Base-by-base conservation (phyloP, 2,888 invertebrate genomes). In the Clitarchus hookeri region DNA sequence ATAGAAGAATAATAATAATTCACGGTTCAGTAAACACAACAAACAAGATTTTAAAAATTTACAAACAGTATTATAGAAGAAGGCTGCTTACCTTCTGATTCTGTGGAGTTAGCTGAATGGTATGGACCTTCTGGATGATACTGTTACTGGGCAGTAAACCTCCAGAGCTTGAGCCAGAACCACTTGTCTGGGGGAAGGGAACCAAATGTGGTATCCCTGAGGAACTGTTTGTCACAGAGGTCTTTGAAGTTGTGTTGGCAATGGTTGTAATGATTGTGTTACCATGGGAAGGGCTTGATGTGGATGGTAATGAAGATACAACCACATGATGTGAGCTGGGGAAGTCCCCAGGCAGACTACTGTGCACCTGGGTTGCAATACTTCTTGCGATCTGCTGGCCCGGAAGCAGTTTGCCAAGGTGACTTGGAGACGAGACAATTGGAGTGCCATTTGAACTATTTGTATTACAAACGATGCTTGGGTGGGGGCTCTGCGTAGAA, bases 91-190 rank as follows among this genome's bases (percentile, higher is more conserved):
- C 92, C 90, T 94, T 94, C 90, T 96, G 96, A 89, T 95, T 96
- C 89, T 95, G 95, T 19, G 95, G 94, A 25, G 95, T 95, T 84
- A 96, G 91, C 89, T 96, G 95, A 88, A 96, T 95, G 16, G 95
- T 95, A 90, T 95, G 95, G 85, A 95, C 94, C 87, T 94, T 92
- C 87, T 95, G 94, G 26, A 92, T 86, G 90, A 91, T 89, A 91
- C 90, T 90, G 90, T 91, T 65, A 27, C 87, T 27, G 44, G 82
- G 0, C 36, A 36, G 23, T 8, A 77, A 26, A 19, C 36, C 77
- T n/a, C 84, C 54, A 84, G 86, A 26, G n/a, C 65, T n/a, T 6
- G 84, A 84, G 84, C 77, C 44, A n/a, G 54, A 54, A 44, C 84
- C 79, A 26, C 44, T 48, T 11, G 86, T 19, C 12, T 80, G 44